A percentile compares a stretch with the other conserved stretches of the same genome.
Conservation (phyloP, 2,888 invertebrate genomes). For the Sarcophaga subvicina region DNA sequence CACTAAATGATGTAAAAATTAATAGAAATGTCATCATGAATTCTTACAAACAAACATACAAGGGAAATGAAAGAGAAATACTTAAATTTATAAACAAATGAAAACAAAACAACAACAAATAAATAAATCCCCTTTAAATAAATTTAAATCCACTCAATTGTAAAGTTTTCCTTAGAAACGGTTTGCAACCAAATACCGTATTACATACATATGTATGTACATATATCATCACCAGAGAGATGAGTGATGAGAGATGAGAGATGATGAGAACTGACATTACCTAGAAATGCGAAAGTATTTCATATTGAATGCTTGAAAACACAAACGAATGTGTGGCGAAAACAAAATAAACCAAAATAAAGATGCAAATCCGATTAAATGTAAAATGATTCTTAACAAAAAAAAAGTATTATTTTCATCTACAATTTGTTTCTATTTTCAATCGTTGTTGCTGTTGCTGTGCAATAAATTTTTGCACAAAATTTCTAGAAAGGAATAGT, state of each 20-base stretch:
- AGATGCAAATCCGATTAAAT: constrained; percentile 17
- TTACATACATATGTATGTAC: not conserved
- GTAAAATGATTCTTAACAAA: constrained; percentile 3
- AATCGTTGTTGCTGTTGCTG: not conserved
- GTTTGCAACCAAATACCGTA: not conserved
- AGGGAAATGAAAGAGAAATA: not conserved
- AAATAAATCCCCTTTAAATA: constrained; percentile 3
- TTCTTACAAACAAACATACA: not conserved
- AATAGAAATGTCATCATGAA: constrained; percentile 31
- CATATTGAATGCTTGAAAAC: not conserved
- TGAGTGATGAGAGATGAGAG: no score
- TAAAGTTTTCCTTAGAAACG: constrained; percentile 26
- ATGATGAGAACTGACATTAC: not conserved
- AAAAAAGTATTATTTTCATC: not conserved
- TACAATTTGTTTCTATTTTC: not conserved
- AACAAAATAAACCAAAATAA: not conserved
- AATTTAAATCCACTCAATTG: constrained; percentile 28
- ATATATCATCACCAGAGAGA: not conserved
- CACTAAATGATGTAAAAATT: constrained; percentile 13
- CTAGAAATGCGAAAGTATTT: not conserved
- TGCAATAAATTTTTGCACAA: no score
- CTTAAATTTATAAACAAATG: not conserved
- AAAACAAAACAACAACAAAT: not conserved
- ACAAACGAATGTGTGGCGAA: not conserved
- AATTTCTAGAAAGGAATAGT: no score